Evolutionary conservation across 2,888 invertebrate species (phyloP).

Genomic region (Dermolepida albohirtum): DNA sequence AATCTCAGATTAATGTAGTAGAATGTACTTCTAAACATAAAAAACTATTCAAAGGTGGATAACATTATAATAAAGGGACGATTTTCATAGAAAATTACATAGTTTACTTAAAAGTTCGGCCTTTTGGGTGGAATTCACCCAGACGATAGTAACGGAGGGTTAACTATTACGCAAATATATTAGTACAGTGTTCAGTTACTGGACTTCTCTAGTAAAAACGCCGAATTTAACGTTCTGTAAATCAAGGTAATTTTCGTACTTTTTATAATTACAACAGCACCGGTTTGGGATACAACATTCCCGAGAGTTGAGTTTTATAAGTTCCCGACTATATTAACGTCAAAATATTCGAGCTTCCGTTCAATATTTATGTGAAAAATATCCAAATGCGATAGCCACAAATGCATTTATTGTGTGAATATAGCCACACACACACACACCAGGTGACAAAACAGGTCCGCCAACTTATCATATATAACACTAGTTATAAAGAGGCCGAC

Average conservation of each 20-base stretch:
- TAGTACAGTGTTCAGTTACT: no score
- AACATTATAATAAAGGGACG: no score
- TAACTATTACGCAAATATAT: no score
- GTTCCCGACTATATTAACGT: conserved; percentile 56
- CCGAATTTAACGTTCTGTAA: conserved; percentile 11
- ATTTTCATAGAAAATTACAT: no score
- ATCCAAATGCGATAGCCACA: conserved; percentile 56
- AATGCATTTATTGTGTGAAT: conserved; percentile 52
- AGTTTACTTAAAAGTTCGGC: no score
- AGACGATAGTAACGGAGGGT: no score
- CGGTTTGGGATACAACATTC: conserved; percentile 55
- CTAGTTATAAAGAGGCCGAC: conserved; percentile 44
- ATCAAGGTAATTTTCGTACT: conserved; percentile 28
- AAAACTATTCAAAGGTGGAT: no score
- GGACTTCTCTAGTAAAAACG: not conserved
- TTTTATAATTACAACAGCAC: conserved; percentile 50
- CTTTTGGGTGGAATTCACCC: no score
- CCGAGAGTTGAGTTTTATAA: conserved; percentile 58
- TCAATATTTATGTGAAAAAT: conserved; percentile 59
- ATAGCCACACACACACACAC: conserved; percentile 52
- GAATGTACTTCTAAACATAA: no score
- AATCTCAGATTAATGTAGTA: no score
- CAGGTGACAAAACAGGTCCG: conserved; percentile 59
- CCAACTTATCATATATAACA: conserved; percentile 54
- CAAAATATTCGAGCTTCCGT: conserved; percentile 56